phyloP scores from a whole-genome alignment of 2,797 vertebrate genomes.

The Lacerta bilineata region DNA sequence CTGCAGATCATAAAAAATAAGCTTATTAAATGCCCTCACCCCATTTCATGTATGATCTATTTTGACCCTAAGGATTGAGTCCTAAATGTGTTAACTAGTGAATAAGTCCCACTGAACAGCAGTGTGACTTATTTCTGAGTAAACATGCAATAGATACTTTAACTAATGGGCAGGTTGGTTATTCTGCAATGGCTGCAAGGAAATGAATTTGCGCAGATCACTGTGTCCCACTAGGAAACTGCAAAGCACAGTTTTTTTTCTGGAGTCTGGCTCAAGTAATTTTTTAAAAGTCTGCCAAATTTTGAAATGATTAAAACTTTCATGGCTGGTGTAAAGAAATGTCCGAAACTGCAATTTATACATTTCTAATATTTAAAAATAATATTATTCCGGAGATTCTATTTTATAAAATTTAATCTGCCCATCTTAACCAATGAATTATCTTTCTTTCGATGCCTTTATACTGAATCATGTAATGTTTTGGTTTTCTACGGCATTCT shows the following conservation, averaged over 20 bases:
- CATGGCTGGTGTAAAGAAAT: background rate
- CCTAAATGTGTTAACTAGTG: background rate
- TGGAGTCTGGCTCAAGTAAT: background rate
- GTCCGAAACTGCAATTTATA: background rate
- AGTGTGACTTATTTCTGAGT: too few relatives aligned
- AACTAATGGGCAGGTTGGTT: background rate
- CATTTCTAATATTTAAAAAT: background rate
- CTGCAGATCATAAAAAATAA: background rate
- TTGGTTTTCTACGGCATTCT: background rate
- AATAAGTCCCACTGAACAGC: background rate
- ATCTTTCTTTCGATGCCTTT: background rate
- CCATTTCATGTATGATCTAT: too few relatives aligned
- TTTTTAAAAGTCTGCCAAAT: background rate
- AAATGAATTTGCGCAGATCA: background rate
- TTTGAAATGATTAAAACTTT: background rate
- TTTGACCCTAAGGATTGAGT: background rate
- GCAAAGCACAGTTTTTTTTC: background rate
- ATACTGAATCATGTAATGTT: slow-evolving; percentile 18
- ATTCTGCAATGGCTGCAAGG: background rate
- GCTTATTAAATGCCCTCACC: too few relatives aligned
- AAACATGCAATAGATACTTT: background rate
- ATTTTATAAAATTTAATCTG: slow-evolving; percentile 24
- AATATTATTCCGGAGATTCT: slow-evolving; percentile 9
- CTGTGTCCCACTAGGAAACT: background rate
- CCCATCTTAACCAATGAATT: slow-evolving; percentile 7